These are phyloP conservation scores for Chaetodon trifascialis DNA, from an alignment of 2,113 vertebrate species.

Conservation along the genomic window DNA sequence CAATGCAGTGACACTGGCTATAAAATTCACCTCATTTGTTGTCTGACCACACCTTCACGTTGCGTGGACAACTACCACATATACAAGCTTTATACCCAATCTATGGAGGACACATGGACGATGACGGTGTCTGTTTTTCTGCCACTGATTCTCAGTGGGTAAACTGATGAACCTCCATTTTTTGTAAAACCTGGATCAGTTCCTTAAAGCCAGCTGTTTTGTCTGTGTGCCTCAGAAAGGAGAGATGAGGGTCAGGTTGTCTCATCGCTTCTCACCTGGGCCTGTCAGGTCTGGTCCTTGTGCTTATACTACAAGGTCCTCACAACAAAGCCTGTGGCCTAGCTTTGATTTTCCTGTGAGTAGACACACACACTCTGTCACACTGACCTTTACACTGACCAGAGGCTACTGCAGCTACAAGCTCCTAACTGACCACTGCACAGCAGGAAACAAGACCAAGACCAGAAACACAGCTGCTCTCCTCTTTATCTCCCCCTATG, in stretches of 20 bases:
- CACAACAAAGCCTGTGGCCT: conserved; percentile 7
- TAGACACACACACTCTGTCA: neutral
- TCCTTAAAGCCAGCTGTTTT: neutral
- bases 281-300: conserved; percentile 8
- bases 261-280: neutral
- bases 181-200: neutral
- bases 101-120: neutral
- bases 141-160: neutral
- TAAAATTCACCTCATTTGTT: neutral
- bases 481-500: neutral
- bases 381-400: conserved; percentile 13
- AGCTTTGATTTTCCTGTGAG: conserved; percentile 21
- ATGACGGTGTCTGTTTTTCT: neutral
- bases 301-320: neutral
- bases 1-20: neutral
- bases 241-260: conserved; percentile 9
- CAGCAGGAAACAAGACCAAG: conserved; percentile 20
- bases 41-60: neutral
- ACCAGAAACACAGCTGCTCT: conserved; percentile 5
- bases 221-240: conserved; percentile 24
- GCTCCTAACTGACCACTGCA: neutral
- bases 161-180: neutral
- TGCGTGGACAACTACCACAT: neutral
- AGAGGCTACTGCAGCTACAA: conserved; percentile 8
- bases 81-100: neutral